These are phyloP conservation scores for Meles meles DNA, from an alignment of 2,113 vertebrate species.

Conservation along the genomic window DNA sequence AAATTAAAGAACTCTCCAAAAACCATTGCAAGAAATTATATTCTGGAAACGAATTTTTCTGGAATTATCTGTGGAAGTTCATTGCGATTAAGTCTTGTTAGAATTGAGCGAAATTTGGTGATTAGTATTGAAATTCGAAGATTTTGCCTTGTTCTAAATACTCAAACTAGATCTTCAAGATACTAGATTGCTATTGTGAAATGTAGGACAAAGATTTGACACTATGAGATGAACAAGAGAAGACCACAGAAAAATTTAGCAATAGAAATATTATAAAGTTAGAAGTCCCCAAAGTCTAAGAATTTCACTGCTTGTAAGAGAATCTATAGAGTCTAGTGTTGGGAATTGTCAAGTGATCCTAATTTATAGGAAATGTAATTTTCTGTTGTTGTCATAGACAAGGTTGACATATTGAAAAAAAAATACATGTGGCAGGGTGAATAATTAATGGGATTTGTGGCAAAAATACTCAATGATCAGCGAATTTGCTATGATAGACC, in stretches of 20 bases:
- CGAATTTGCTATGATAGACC: not conserved
- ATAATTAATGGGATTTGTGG: not conserved
- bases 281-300: not conserved
- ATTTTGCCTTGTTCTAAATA: not conserved
- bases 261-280: not conserved
- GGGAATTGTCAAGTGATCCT: not conserved
- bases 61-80: not conserved
- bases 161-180: not conserved
- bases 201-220: not conserved
- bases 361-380: not conserved
- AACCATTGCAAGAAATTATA: not conserved
- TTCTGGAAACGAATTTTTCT: not conserved
- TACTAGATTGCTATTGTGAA: not conserved
- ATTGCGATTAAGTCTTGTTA: not conserved
- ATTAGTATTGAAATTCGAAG: not conserved
- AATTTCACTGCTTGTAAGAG: not conserved
- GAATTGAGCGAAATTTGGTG: not conserved
- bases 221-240: not conserved
- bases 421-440: too few species aligned
- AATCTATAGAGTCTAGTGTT: not conserved
- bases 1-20: not conserved
- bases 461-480: too few species aligned
- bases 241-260: not conserved
- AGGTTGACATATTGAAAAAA: not conserved
- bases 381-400: not conserved